Base-by-base conservation (phyloP, 2,888 invertebrate genomes). In the Xestia rhomboidea region DNA sequence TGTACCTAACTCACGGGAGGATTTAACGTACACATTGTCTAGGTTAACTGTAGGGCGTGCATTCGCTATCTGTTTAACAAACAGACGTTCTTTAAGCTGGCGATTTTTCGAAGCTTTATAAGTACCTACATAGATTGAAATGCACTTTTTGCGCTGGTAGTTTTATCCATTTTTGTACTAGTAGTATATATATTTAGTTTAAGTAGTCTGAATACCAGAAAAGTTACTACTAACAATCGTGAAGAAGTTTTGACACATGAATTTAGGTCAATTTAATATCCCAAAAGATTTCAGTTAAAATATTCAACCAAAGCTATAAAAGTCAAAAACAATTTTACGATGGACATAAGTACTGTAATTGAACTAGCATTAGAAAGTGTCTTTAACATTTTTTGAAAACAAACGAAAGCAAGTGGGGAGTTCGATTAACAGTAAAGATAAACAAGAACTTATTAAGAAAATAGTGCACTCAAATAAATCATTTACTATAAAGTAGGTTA, bases 21-120 rank as follows among this genome's bases (percentile, higher is more conserved):
- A 73, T 70, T 76, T 73, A 73, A 57, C 62, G 69, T 68, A 68
- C 27, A 86, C 73, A 85, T 85, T 88, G 85, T 77, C 87, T 82
- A 73, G 82, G 85, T 80, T 86, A 73, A 68, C 74, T 46, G 79
- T 79, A 80, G 88, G 86, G 88, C 89, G 88, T 90, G 90, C 86
- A 81, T 86, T 86, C 87, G 84, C 83, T 87, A 84, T 84, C 85
- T 84, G 80, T 82, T 85, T 85, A 89, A 83, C 87, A 85, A 88
- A 89, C 67, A 79, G 27, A 15, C 4, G 18, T 62, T 69, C 13
- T 41, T 13, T 18, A 84, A 90, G 79, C 90, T 90, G 89, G 90
- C 89, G 67, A 34, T 72, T 69, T 88, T 90, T 90, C 90, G 90
- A 87, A 88, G 84, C 79, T 83, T 77, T 21, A 10, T n/a, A 41